A percentile compares a stretch with the other conserved stretches of the same genome.
Evolutionary conservation across 1,140 invertebrate genomes (phyloP).

Genomic region (Monomorium pharaonis): DNA sequence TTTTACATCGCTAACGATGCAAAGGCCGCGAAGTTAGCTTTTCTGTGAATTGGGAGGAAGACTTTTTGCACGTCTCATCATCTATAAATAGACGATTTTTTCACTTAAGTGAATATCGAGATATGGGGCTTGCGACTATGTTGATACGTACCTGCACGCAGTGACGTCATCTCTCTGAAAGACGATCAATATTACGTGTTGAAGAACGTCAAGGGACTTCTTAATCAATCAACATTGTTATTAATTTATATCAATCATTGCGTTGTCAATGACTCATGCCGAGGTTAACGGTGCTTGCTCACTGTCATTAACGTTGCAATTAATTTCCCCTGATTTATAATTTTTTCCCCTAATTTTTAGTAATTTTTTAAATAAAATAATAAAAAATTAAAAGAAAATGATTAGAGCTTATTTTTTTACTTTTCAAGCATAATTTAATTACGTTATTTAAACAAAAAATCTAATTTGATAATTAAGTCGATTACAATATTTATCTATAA

Average conservation of each 20-base stretch:
- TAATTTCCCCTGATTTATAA: background rate
- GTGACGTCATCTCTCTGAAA: constrained; percentile 81
- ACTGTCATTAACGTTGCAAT: background rate
- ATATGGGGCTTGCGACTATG: constrained; percentile 13
- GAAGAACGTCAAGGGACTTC: constrained; percentile 75
- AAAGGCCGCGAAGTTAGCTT: background rate
- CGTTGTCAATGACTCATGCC: background rate
- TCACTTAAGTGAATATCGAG: background rate
- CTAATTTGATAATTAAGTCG: background rate
- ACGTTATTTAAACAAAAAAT: constrained; percentile 4
- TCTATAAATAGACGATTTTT: constrained; percentile 17
- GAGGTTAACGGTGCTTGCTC: background rate
- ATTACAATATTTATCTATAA: background rate
- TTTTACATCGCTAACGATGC: background rate
- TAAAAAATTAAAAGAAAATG: background rate
- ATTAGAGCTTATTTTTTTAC: background rate
- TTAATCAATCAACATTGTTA: constrained; percentile 11
- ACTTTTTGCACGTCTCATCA: background rate
- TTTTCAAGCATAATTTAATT: background rate
- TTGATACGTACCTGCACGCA: constrained; percentile 56
- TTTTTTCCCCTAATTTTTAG: background rate
- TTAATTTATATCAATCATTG: constrained; percentile 17
- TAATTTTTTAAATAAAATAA: background rate
- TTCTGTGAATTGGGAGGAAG: background rate
- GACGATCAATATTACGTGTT: constrained; percentile 81